A percentile compares a stretch with the other conserved stretches of the same genome.
Conservation (phyloP, 2,113 vertebrate species). For the Syrrhaptes paradoxus region DNA sequence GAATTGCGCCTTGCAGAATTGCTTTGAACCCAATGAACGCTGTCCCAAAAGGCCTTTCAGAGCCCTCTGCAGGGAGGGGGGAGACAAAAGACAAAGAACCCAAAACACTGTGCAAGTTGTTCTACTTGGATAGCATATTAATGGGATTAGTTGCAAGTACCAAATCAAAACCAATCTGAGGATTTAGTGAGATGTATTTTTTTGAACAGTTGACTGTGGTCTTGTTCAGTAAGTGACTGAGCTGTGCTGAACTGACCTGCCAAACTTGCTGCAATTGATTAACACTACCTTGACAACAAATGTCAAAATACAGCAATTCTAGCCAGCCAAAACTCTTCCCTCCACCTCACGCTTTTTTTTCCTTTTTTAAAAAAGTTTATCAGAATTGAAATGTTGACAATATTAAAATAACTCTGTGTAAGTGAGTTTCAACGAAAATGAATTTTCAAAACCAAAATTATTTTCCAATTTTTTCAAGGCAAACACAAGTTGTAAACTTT, state of each 20-base stretch:
- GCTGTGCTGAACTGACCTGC: neutral
- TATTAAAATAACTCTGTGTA: neutral
- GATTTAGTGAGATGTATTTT: neutral
- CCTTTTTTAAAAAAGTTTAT: neutral
- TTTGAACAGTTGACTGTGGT: neutral
- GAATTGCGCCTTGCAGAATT: neutral
- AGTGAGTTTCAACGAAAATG: neutral
- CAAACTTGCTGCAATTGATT: neutral
- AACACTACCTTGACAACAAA: neutral
- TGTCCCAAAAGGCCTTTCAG: neutral
- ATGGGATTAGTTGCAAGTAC: neutral
- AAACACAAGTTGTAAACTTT: neutral
- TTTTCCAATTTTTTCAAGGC: neutral
- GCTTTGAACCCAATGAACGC: neutral
- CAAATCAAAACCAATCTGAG: neutral
- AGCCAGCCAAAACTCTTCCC: neutral
- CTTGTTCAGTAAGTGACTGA: neutral
- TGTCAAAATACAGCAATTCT: neutral
- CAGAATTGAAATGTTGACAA: neutral
- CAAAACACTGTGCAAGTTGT: neutral
- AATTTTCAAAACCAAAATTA: neutral
- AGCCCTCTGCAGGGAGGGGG: neutral
- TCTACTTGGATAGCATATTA: neutral
- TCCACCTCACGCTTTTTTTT: rapidly evolving
- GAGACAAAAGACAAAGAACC: neutral